These are phyloP conservation scores for Pseudoips prasinana DNA, from an alignment of 2,888 invertebrate species.

Conservation along the genomic window DNA sequence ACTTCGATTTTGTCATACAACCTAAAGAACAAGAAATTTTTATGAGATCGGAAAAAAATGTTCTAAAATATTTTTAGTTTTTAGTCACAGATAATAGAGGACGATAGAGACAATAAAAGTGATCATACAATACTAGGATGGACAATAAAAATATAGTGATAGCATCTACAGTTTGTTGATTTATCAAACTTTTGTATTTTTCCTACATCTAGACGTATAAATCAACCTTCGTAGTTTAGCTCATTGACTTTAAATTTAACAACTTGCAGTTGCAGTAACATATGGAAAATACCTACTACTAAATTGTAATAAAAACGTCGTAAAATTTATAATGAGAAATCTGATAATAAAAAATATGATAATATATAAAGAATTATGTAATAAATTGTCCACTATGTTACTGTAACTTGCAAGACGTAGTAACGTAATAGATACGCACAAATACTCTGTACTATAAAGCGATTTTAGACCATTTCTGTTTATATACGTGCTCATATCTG, in stretches of 20 bases:
- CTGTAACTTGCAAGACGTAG: slow-evolving; percentile 41
- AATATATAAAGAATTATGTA: no score
- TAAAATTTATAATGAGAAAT: no score
- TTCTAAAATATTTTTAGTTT: no score
- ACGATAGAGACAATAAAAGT: slow-evolving; percentile 26
- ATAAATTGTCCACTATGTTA: no score
- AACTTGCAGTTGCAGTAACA: neutral
- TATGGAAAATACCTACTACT: no score
- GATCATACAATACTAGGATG: slow-evolving; percentile 26
- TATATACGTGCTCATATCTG: slow-evolving; percentile 23
- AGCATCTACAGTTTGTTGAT: slow-evolving; percentile 8
- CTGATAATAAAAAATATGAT: no score
- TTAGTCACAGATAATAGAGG: slow-evolving; percentile 1
- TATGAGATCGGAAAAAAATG: no score
- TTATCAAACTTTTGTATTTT: slow-evolving; percentile 49
- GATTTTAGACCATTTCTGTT: slow-evolving; percentile 38
- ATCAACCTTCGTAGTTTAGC: slow-evolving; percentile 44
- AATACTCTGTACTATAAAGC: slow-evolving; percentile 47
- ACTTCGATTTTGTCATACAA: no score
- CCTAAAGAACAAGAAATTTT: no score
- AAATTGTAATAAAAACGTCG: no score
- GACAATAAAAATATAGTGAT: slow-evolving; percentile 1
- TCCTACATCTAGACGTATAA: slow-evolving; percentile 49
- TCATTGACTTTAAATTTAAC: slow-evolving; percentile 29
- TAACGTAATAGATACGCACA: slow-evolving; percentile 69